Evolutionary conservation across 2,797 vertebrate species (phyloP), one percentile per base, ranked within the genome.

Genomic region (Pseudomugil gertrudae): DNA sequence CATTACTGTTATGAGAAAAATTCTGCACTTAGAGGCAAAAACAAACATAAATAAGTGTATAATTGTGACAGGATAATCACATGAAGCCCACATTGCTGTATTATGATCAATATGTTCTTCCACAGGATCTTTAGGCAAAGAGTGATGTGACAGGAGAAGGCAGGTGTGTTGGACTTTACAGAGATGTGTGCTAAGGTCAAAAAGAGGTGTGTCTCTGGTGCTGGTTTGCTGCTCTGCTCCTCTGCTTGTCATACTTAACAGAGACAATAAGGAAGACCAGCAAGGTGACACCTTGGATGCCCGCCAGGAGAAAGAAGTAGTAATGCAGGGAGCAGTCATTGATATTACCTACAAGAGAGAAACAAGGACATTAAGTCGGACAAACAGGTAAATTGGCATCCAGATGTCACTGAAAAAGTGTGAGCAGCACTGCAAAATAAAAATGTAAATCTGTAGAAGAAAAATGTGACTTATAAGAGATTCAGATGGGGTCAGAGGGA

Each of bases 231-330:
- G 71, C 63, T 78, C 45, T 83, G 74, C 76, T 57, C 50, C 66
- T 95, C 73, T 96, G 96, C 43, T 84, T 95, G 89, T 99, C 97
- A 0, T 96, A 98, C 60, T 93, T 97, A 84, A 99, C 93, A 0
- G 97, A 96, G 3, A 99, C 92, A 0, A 98, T 95, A 19, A 99
- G 94, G 92, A 99, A 99, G 48, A 98, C 87, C 80, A 99, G 86
- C 72, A 99, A 94, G 1, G 98, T 99, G 62, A 92, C 78, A 26
- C 96, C 97, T 71, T 99, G 98, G 77, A 99, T 94, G 4, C 94
- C 97, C 0, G 97, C 98, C 94, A 99, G 93, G 24, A 99, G 90
- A 66, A 99, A 99, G 85, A 99, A 99, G 80, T 99, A 99, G 80
- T 97, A 99, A 92, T 99, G 94, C 76, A 99, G 88, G 5, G 92